Percentiles rank a stretch among this genome's conserved stretches.
These are phyloP conservation scores for Lycodopsis pacificus DNA, from an alignment of 2,797 vertebrate species.

Conservation along the genomic window DNA sequence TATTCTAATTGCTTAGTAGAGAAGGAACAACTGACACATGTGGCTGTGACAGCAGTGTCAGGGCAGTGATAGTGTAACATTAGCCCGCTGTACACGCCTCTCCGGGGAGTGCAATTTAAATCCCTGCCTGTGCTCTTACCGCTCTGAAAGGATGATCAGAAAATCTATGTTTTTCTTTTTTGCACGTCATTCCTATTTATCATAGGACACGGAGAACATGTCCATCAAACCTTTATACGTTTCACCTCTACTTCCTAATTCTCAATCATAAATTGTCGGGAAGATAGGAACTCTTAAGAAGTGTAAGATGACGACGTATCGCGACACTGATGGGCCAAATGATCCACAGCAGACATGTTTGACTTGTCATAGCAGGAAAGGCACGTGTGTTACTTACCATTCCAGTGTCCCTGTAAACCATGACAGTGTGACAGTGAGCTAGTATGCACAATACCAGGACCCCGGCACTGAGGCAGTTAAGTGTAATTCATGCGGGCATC, in stretches of 20 bases:
- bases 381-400: constrained; percentile 7
- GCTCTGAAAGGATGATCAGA: constrained; percentile 1
- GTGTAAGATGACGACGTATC: not conserved
- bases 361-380: too few species aligned
- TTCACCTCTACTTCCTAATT: not conserved
- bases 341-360: not conserved
- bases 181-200: not conserved
- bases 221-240: not conserved
- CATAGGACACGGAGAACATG: not conserved
- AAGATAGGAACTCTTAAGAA: not conserved
- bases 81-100: not conserved
- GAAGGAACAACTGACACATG: constrained; percentile 7
- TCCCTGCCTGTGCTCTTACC: constrained; percentile 10
- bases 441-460: not conserved
- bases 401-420: not conserved
- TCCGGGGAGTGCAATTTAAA: constrained; percentile 11
- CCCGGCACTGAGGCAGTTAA: not conserved
- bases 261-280: not conserved
- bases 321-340: not conserved
- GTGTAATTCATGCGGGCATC: constrained; percentile 1
- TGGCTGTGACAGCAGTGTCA: constrained; percentile 12
- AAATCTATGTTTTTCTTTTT: not conserved
- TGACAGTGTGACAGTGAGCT: not conserved
- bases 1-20: constrained; percentile 21
- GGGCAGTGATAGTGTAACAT: not conserved